These are phyloP conservation scores for Ornithoptera alexandrae DNA, from an alignment of 2,888 invertebrate genomes.

Conservation along the genomic window DNA sequence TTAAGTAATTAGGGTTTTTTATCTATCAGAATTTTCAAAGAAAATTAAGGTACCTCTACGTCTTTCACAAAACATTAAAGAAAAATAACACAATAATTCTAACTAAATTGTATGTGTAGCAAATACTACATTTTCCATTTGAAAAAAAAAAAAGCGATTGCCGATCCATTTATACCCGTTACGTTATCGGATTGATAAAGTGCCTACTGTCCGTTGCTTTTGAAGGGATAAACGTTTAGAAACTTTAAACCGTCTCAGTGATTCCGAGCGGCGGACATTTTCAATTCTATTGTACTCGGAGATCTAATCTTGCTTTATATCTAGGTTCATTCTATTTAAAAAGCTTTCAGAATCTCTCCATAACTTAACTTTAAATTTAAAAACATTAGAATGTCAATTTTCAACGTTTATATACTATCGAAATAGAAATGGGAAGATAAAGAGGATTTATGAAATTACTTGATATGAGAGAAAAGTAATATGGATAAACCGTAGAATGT, in stretches of 20 bases:
- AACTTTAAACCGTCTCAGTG: slow-evolving; percentile 60
- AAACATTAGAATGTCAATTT: no score
- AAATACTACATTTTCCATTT: slow-evolving; percentile 15
- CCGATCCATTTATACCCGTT: slow-evolving; percentile 37
- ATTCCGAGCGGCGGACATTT: slow-evolving; percentile 14
- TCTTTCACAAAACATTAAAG: no score
- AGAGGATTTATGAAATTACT: no score
- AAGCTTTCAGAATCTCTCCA: neutral
- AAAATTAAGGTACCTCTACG: no score
- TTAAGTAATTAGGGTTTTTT: no score
- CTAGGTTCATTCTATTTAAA: slow-evolving; percentile 13
- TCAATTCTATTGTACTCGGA: slow-evolving; percentile 26
- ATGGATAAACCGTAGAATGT: no score
- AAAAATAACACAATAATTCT: slow-evolving; percentile 2
- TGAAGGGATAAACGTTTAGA: slow-evolving; percentile 58
- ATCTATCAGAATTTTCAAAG: no score
- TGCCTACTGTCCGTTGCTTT: slow-evolving; percentile 62
- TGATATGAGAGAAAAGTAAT: no score
- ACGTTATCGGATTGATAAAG: slow-evolving; percentile 57
- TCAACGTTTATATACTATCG: no score
- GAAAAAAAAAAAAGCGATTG: slow-evolving; percentile 24
- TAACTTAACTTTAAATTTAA: neutral
- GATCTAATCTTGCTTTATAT: slow-evolving; percentile 22
- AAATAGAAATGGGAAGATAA: no score
- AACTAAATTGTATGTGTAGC: slow-evolving; percentile 3